phyloP scores from a whole-genome alignment of 2,888 invertebrate genomes.

The Platypus cylindrus region DNA sequence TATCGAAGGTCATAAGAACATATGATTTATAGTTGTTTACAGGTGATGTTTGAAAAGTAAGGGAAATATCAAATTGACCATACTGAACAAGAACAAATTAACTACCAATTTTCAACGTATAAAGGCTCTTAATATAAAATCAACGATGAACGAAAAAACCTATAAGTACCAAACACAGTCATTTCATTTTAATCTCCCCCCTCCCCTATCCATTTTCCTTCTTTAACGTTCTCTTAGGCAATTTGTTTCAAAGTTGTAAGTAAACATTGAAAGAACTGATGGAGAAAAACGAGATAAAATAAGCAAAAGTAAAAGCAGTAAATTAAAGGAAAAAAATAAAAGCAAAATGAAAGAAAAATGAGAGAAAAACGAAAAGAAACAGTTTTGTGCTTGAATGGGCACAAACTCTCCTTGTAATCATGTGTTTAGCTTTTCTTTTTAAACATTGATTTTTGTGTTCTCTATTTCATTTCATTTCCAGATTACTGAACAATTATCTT shows the following conservation, averaged over 20 bases:
- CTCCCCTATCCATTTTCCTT: no score
- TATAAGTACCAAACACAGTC: constrained; percentile 5
- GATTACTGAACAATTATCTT: no score
- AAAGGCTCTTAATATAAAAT: constrained; percentile 7
- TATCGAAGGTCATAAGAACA: no score
- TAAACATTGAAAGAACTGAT: constrained; percentile 22
- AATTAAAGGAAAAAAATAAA: constrained; percentile 46
- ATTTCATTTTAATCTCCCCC: no score
- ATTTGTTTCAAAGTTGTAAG: constrained; percentile 21
- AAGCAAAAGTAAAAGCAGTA: constrained; percentile 19
- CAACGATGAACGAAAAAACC: constrained; percentile 8
- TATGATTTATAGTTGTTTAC: no score
- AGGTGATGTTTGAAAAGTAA: no score
- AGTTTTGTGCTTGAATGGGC: constrained; percentile 94
- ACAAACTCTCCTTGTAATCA: no score
- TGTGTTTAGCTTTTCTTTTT: constrained; percentile 37
- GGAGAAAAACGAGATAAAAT: constrained; percentile 25
- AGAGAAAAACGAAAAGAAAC: constrained; percentile 93
- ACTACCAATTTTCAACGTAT: background rate
- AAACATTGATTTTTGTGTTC: background rate
- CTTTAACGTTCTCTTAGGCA: constrained; percentile 19
- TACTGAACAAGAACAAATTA: background rate
- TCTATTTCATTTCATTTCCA: no score
- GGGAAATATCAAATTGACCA: no score
- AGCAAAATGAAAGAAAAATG: constrained; percentile 18